These are phyloP conservation scores for Rhinogobio ventralis DNA, from an alignment of 2,797 vertebrate genomes.

Conservation along the genomic window DNA sequence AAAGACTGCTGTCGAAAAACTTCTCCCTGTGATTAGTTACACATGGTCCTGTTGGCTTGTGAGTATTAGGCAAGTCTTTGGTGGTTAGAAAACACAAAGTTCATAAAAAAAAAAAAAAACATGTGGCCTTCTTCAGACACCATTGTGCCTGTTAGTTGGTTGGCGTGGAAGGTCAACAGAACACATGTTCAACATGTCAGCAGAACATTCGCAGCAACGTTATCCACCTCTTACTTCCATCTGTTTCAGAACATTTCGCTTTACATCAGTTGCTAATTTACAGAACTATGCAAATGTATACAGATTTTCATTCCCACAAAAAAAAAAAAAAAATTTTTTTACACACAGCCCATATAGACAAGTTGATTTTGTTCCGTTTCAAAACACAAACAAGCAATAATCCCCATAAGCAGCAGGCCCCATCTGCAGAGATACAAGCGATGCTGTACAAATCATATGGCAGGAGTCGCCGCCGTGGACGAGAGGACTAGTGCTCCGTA, in stretches of 20 bases:
- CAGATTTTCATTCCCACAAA: constrained; percentile 63
- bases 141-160: constrained; percentile 74
- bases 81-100: constrained; percentile 75
- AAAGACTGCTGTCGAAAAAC: constrained; percentile 69
- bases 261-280: constrained; percentile 69
- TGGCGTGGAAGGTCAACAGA: constrained; percentile 65
- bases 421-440: constrained; percentile 73
- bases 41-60: constrained; percentile 77
- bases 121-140: constrained; percentile 62
- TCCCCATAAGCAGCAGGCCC: constrained; percentile 78
- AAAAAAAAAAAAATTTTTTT: constrained; percentile 63
- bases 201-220: constrained; percentile 74
- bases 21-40: constrained; percentile 75
- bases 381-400: constrained; percentile 77
- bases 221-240: constrained; percentile 50
- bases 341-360: constrained; percentile 70
- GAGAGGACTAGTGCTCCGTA: constrained; percentile 58
- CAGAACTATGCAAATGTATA: constrained; percentile 69
- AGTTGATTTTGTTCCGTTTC: constrained; percentile 75
- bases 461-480: constrained; percentile 62
- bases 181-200: constrained; percentile 63
- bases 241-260: constrained; percentile 58
- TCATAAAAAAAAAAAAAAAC: constrained; percentile 61
- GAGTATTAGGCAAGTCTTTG: constrained; percentile 75
- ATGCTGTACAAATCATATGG: constrained; percentile 71